A percentile compares a stretch with the other conserved stretches of the same genome.
Conservation (phyloP, 2,113 vertebrate species). For the Scomber colias region DNA sequence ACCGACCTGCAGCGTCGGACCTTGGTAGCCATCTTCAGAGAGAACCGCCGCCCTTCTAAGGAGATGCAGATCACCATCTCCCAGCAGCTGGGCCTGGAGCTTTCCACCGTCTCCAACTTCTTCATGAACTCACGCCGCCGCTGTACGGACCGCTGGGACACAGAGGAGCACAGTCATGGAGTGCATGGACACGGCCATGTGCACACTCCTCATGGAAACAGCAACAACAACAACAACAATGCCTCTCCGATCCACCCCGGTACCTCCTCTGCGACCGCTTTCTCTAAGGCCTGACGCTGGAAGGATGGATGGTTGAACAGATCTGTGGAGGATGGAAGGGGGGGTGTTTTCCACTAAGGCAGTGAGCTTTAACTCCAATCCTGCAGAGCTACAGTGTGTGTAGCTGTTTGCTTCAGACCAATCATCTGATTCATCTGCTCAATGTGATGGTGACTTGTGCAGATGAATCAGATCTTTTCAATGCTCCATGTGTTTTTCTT, state of each 20-base stretch:
- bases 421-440: slow-evolving; percentile 60
- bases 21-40: slow-evolving; percentile 98
- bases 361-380: slow-evolving; percentile 19
- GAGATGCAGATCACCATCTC: slow-evolving; percentile 99
- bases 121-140: slow-evolving; percentile 99
- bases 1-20: slow-evolving; percentile 99
- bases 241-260: slow-evolving; percentile 88
- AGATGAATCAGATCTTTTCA: slow-evolving; percentile 59
- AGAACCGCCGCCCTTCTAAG: slow-evolving; percentile 98
- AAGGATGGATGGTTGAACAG: slow-evolving; percentile 10
- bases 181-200: slow-evolving; percentile 67
- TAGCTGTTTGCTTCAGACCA: slow-evolving; percentile 17
- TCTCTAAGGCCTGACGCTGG: slow-evolving; percentile 93
- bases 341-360: slow-evolving; percentile 23
- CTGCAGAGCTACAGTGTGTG: slow-evolving; percentile 54
- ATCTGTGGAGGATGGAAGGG: slow-evolving; percentile 33
- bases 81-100: slow-evolving; percentile 97
- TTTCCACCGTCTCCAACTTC: slow-evolving; percentile 99
- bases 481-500: slow-evolving; percentile 39
- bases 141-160: slow-evolving; percentile 94
- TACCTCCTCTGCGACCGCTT: slow-evolving; percentile 88
- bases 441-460: slow-evolving; percentile 42
- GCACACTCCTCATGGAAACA: slow-evolving; percentile 71
- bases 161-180: slow-evolving; percentile 75
- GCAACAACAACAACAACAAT: slow-evolving; percentile 82